Percentiles rank a stretch among this genome's conserved stretches.
phyloP scores from a whole-genome alignment of 2,113 vertebrate genomes.

The Microcebus tavaratra region DNA sequence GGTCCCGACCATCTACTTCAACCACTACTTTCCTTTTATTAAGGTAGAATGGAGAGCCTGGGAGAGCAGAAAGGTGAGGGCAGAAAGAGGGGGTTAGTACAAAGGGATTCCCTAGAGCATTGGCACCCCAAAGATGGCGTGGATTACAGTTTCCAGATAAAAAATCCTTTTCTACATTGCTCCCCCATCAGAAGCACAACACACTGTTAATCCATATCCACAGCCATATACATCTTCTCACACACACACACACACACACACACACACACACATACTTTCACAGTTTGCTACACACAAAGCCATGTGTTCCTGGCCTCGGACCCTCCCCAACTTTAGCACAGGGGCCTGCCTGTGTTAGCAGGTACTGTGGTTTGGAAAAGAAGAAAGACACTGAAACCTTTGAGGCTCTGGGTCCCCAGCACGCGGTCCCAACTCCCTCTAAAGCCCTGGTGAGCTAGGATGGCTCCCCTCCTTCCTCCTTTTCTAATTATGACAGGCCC shows the following conservation, averaged over 20 bases:
- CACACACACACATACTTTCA: background rate
- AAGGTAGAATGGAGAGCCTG: background rate
- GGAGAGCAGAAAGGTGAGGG: background rate
- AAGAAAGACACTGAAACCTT: background rate
- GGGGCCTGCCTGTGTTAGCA: background rate
- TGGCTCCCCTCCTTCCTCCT: constrained; percentile 66
- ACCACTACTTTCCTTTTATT: background rate
- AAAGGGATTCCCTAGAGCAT: background rate
- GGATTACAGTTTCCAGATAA: background rate
- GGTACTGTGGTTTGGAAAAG: background rate
- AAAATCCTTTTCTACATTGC: background rate
- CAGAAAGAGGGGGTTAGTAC: background rate
- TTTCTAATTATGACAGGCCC: constrained; percentile 78
- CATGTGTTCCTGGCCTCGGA: background rate
- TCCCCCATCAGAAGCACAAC: background rate
- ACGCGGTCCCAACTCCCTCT: constrained; percentile 41
- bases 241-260: too few species aligned
- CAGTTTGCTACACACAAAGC: background rate
- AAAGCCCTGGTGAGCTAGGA: constrained; percentile 55
- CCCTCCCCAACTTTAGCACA: background rate
- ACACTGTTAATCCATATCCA: background rate
- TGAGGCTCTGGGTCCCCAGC: constrained; percentile 22
- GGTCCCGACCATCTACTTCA: background rate
- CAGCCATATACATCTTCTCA: background rate
- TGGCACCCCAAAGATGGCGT: background rate